Conservation (phyloP, 2,888 invertebrate genomes). For the Parthenolecanium corni region DNA sequence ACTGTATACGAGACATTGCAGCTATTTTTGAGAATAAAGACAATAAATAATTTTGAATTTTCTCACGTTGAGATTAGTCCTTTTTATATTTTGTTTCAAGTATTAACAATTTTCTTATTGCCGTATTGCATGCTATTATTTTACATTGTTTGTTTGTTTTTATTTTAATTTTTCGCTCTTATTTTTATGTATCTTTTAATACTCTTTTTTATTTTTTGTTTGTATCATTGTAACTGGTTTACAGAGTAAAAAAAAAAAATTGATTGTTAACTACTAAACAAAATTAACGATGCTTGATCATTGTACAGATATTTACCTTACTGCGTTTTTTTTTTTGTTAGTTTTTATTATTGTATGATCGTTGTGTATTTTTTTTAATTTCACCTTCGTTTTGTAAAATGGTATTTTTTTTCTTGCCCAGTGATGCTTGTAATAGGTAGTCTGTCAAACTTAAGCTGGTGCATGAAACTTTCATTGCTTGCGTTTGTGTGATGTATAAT, state of each 20-base stretch:
- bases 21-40: conserved; percentile 55
- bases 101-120: no score
- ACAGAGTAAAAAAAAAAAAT: conserved; percentile 9
- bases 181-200: no score
- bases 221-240: conserved; percentile 12
- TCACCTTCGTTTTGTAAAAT: conserved; percentile 14
- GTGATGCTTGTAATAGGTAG: no score
- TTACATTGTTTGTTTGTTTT: conserved; percentile 21
- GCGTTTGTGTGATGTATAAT: no score
- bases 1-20: conserved; percentile 69
- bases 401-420: conserved; percentile 13
- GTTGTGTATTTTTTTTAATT: conserved; percentile 14
- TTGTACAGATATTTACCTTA: conserved; percentile 20
- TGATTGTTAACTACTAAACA: conserved; percentile 21
- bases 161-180: conserved; percentile 2
- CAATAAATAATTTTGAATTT: conserved; percentile 28
- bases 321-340: conserved; percentile 16
- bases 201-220: no score
- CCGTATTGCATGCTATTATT: conserved; percentile 18
- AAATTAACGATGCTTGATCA: conserved; percentile 14
- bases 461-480: no score
- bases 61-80: conserved; percentile 6
- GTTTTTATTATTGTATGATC: conserved; percentile 13
- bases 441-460: no score
- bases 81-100: neutral